Evolutionary conservation across 30 jellyfish, hydroid and myxozoan genomes (phyloP), one percentile per base, ranked within the genome.

Genomic region (Sanderia malayensis): DNA sequence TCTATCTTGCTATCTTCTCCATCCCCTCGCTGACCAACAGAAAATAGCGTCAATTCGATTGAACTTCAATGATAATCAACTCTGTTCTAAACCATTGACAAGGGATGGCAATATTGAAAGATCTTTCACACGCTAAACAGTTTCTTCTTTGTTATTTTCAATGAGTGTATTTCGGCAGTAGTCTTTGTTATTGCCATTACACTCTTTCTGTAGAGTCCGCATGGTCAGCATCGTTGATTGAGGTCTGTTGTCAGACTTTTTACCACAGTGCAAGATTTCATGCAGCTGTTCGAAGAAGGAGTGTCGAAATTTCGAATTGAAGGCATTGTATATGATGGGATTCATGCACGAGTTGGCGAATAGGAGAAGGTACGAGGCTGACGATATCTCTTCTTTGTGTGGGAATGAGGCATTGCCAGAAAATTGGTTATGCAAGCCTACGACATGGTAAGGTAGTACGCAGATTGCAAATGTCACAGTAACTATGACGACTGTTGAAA

Each of bases 391-490:
- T 10, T 58, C 44, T n/a, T 47, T 22, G 53, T 92, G 76, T 8
- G 84, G 79, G 27, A 69, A 83, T 2, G 77, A 30, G 13, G 46
- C n/a, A 62, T 74, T 79, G 34, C 61, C 67, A 24, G 85, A 73
- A 32, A 83, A 83, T 82, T 92, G 89, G 2, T 29, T 32, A 27
- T 72, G 60, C 10, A 92, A 67, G 28, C 88, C 94, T 4, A 92
- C 80, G 0, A 92, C 85, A 46, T 92, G 96, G 46, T 83, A 81
- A 21, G 98, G 98, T 49, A 92, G 66, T n/a, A 92, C 87, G 46
- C 96, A 92, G 58, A 76, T 34, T 22, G 96, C 96, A 59, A 92
- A 92, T 25, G 98, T 84, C 4, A 84, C 79, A 4, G 98, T 92
- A 4, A 92, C 91, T 15, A 92, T 73, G 65, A 85, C 71, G 23